Percentiles rank a stretch among this genome's conserved stretches.
Conservation (phyloP, 2,888 invertebrate species). For the Pegoplata infirma region DNA sequence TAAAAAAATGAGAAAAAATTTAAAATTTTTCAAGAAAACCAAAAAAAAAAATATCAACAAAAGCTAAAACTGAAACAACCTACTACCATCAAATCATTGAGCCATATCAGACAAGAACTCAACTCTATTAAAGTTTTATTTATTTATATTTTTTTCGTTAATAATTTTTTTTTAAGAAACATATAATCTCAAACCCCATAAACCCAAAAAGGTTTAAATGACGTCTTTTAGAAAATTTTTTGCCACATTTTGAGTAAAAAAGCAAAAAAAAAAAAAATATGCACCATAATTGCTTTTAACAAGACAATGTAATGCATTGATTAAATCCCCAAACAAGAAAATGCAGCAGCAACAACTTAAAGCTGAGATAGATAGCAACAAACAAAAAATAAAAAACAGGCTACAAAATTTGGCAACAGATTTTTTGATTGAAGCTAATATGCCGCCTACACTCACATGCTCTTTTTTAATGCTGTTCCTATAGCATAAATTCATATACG, state of each 20-base stretch:
- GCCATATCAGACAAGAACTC: conserved; percentile 62
- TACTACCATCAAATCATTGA: conserved; percentile 58
- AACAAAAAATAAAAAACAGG: conserved; percentile 9
- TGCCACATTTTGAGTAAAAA: conserved; percentile 56
- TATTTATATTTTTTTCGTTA: neutral
- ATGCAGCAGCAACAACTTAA: neutral
- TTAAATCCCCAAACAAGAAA: conserved; percentile 51
- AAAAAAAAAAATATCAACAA: conserved; percentile 10
- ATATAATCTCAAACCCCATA: conserved; percentile 29
- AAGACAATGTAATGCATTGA: conserved; percentile 61
- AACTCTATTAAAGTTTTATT: conserved; percentile 46
- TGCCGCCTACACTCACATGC: conserved; percentile 62
- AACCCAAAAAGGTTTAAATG: conserved; percentile 59
- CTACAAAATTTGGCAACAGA: conserved; percentile 61
- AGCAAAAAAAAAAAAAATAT: conserved; percentile 22
- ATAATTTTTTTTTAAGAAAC: conserved; percentile 7
- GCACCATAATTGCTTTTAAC: conserved; percentile 60
- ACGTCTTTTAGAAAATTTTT: conserved; percentile 60
- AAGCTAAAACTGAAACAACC: conserved; percentile 33
- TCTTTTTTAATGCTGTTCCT: conserved; percentile 49
- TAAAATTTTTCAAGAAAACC: too few species aligned
- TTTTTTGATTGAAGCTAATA: conserved; percentile 66
- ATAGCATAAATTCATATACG: conserved; percentile 6
- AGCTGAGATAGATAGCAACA: conserved; percentile 13
- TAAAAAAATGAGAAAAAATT: too few species aligned